phyloP scores from a whole-genome alignment of 2,113 vertebrate species.

The Bucco capensis region DNA sequence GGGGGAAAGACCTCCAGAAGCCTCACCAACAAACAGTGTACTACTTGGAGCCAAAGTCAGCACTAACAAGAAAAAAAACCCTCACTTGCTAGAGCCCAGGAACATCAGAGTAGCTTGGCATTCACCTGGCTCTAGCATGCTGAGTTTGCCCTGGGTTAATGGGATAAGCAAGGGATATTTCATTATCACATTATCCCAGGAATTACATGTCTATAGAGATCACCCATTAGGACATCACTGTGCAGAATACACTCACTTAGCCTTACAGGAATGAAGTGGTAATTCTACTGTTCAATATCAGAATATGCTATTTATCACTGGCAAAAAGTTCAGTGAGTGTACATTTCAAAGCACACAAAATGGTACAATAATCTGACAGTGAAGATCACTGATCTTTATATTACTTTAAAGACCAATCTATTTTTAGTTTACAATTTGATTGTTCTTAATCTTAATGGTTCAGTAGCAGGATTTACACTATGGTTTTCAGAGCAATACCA shows the following conservation, averaged over 20 bases:
- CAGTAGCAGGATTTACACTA: background rate
- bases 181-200: slow-evolving; percentile 43
- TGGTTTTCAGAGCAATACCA: background rate
- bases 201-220: slow-evolving; percentile 50
- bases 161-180: slow-evolving; percentile 54
- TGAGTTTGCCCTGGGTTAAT: slow-evolving; percentile 45
- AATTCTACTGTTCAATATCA: background rate
- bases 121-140: background rate
- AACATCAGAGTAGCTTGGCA: background rate
- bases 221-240: background rate
- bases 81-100: background rate
- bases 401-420: background rate
- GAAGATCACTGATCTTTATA: background rate
- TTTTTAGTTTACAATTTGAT: background rate
- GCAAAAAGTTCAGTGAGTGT: background rate
- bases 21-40: background rate
- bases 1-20: background rate
- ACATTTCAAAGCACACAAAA: background rate
- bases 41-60: background rate
- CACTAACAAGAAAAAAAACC: background rate
- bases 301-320: background rate
- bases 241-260: background rate
- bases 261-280: background rate
- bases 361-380: background rate
- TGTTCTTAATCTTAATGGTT: background rate